Evolutionary conservation across 2,888 invertebrate genomes (phyloP).

Genomic region (Vanessa cardui): DNA sequence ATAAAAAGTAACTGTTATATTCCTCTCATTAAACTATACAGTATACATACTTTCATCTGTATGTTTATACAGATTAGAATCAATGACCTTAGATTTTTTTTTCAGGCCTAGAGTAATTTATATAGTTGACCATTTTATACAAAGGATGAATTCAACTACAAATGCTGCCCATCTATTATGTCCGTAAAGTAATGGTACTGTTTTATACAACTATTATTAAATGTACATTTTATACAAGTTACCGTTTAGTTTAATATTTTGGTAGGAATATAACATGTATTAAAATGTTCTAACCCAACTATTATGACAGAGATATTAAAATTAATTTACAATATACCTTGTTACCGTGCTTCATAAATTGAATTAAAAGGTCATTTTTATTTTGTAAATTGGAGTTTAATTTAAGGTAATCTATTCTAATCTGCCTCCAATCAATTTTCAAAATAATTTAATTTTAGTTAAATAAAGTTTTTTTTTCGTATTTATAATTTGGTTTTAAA

Average conservation of each 20-base stretch:
- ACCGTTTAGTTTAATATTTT: constrained; percentile 79
- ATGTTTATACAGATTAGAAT: background rate
- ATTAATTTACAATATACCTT: constrained; percentile 75
- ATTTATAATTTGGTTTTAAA: constrained; percentile 17
- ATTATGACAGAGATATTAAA: constrained; percentile 68
- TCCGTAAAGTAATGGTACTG: constrained; percentile 68
- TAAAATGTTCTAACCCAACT: constrained; percentile 76
- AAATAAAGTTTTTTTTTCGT: constrained; percentile 33
- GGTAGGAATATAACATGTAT: constrained; percentile 74
- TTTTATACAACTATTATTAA: constrained; percentile 70
- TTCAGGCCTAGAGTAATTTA: constrained; percentile 73
- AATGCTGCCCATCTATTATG: constrained; percentile 64
- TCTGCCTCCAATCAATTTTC: constrained; percentile 27
- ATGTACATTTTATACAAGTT: constrained; percentile 82
- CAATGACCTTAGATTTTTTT: constrained; percentile 47
- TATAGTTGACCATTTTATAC: constrained; percentile 69
- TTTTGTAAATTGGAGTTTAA: constrained; percentile 72
- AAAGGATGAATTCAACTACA: constrained; percentile 68
- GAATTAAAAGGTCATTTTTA: constrained; percentile 82
- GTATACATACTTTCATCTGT: too few species aligned
- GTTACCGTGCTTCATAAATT: constrained; percentile 82
- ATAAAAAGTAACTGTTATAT: too few species aligned
- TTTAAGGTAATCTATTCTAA: constrained; percentile 44
- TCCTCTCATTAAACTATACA: too few species aligned
- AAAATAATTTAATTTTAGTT: constrained; percentile 27